These are phyloP conservation scores for Smithornis capensis DNA, from an alignment of 2,113 vertebrate species.

Conservation along the genomic window DNA sequence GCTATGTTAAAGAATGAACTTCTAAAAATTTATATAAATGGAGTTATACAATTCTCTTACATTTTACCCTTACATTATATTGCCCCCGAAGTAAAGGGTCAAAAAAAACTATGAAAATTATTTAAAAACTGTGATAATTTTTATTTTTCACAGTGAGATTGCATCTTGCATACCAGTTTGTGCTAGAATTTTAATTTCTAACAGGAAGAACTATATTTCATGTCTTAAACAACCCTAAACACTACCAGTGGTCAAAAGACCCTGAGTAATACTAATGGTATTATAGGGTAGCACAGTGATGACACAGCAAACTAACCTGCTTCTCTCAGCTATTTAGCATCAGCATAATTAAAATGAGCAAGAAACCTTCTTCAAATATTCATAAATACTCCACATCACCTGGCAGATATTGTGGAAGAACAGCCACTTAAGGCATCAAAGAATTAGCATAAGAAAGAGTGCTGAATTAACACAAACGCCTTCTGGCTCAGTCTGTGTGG, in stretches of 20 bases:
- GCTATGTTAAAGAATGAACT: neutral
- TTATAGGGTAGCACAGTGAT: neutral
- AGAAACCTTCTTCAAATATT: neutral
- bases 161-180: neutral
- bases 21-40: neutral
- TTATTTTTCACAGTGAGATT: neutral
- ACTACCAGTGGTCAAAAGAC: neutral
- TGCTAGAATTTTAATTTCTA: neutral
- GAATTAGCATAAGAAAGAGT: neutral
- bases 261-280: neutral
- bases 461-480: neutral
- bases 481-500: neutral
- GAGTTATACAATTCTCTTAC: neutral
- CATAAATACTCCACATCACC: neutral
- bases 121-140: neutral
- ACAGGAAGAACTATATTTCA: neutral
- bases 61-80: neutral
- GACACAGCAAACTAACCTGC: neutral
- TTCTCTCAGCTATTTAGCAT: neutral
- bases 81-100: neutral
- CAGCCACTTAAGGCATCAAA: neutral
- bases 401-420: conserved; percentile 3
- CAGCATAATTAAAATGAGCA: neutral
- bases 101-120: neutral
- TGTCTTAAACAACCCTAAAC: neutral